Conservation (phyloP, 2,888 invertebrate species). For the Trilocha varians region DNA sequence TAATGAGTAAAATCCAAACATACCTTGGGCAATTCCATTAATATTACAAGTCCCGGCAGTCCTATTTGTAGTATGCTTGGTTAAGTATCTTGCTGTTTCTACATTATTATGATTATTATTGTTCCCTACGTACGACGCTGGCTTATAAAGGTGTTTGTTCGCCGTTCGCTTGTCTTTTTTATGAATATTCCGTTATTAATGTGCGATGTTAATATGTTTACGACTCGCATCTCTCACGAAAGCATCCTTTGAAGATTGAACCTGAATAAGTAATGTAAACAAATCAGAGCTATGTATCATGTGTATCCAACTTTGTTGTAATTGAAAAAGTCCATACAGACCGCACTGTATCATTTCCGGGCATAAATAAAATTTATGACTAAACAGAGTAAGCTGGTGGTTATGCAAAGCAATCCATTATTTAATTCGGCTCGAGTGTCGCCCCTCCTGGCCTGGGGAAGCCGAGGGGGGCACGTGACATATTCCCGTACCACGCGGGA, state of each 20-base stretch:
- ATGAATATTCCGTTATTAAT: not conserved
- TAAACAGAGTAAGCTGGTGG: constrained; percentile 30
- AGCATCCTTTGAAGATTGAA: not conserved
- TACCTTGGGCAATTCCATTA: constrained; percentile 65
- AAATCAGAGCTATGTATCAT: not conserved
- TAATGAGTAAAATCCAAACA: constrained; percentile 71
- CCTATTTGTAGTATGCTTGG: constrained; percentile 10
- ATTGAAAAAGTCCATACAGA: not conserved
- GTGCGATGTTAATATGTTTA: not conserved
- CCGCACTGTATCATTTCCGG: not conserved
- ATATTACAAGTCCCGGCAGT: constrained; percentile 50
- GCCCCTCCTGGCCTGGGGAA: constrained; percentile 24
- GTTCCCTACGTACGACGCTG: not conserved
- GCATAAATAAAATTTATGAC: constrained; percentile 18
- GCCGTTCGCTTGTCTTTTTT: not conserved
- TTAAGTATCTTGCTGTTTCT: not conserved
- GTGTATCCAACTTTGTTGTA: not conserved
- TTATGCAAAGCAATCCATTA: constrained; percentile 46
- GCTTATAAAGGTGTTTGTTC: constrained; percentile 2
- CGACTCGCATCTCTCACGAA: too few relatives aligned
- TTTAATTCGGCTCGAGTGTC: constrained; percentile 40
- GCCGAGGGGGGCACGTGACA: constrained; percentile 47
- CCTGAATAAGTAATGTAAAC: not conserved
- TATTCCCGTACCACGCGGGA: constrained; percentile 54
- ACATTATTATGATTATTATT: not conserved